Percentiles rank a stretch among this genome's conserved stretches.
Evolutionary conservation across 2,113 vertebrate species (phyloP).

Genomic region (Conger conger): DNA sequence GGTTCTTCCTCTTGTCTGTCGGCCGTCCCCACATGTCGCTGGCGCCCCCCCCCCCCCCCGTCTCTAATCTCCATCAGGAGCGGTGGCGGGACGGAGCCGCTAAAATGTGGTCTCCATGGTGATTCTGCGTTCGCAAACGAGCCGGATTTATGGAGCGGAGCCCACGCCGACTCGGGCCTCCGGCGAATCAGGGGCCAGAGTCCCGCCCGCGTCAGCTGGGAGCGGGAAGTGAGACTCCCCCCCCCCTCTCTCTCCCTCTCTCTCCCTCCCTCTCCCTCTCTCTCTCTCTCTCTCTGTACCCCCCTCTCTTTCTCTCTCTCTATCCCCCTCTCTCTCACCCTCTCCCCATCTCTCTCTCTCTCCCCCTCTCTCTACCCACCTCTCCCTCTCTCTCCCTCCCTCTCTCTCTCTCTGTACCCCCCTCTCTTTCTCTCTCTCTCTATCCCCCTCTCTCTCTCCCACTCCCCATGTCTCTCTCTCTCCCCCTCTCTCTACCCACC

Average conservation of each 20-base stretch:
- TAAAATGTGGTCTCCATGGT: constrained; percentile 35
- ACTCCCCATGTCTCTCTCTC: background rate
- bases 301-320: too few species aligned
- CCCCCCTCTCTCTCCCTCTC: background rate
- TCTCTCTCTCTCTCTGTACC: too few species aligned
- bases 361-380: too few species aligned
- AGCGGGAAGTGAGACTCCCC: constrained; percentile 17
- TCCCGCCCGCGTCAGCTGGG: constrained; percentile 30
- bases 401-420: constrained; percentile 15
- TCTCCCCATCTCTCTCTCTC: too few species aligned
- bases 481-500: background rate
- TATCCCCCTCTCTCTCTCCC: constrained; percentile 20
- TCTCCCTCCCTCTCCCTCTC: background rate
- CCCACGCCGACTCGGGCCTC: constrained; percentile 18
- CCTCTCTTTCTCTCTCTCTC: constrained; percentile 24
- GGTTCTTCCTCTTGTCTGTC: constrained; percentile 8
- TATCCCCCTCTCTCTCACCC: too few species aligned
- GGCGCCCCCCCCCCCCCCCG: constrained; percentile 4
- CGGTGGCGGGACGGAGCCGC: constrained; percentile 24
- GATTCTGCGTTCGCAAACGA: constrained; percentile 32
- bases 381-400: background rate
- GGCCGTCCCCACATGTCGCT: constrained; percentile 15
- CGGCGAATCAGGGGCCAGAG: constrained; percentile 23
- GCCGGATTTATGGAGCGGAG: constrained; percentile 36
- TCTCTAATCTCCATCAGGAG: constrained; percentile 25